phyloP scores from a whole-genome alignment of 2,113 vertebrate genomes.

The Ornithorhynchus anatinus region DNA sequence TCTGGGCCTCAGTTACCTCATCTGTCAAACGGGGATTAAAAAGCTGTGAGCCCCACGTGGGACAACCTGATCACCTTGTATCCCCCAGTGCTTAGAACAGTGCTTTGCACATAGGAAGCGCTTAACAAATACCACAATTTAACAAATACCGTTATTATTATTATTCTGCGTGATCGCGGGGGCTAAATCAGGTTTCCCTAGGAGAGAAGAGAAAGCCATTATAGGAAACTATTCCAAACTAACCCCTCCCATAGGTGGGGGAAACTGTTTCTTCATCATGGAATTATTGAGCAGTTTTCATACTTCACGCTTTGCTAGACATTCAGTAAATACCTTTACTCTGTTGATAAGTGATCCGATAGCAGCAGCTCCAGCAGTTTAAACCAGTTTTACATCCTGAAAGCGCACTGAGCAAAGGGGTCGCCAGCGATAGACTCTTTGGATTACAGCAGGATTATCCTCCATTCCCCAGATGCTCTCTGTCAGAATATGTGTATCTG shows the following conservation, averaged over 20 bases:
- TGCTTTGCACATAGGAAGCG: no score
- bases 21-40: no score
- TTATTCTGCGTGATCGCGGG: background rate
- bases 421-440: conserved; percentile 31
- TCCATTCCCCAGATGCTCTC: no score
- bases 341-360: background rate
- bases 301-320: background rate
- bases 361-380: conserved; percentile 26
- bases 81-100: no score
- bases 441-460: conserved; percentile 26
- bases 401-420: background rate
- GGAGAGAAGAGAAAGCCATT: background rate
- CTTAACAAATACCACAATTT: no score
- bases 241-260: background rate
- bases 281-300: background rate
- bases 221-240: background rate
- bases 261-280: background rate
- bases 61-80: no score
- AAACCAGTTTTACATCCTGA: background rate
- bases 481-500: no score
- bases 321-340: background rate
- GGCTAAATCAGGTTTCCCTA: background rate
- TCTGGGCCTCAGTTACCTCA: no score
- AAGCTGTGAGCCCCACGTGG: no score
- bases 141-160: no score